Evolutionary conservation across 2,113 vertebrate genomes (phyloP).

Genomic region (Platichthys flesus): DNA sequence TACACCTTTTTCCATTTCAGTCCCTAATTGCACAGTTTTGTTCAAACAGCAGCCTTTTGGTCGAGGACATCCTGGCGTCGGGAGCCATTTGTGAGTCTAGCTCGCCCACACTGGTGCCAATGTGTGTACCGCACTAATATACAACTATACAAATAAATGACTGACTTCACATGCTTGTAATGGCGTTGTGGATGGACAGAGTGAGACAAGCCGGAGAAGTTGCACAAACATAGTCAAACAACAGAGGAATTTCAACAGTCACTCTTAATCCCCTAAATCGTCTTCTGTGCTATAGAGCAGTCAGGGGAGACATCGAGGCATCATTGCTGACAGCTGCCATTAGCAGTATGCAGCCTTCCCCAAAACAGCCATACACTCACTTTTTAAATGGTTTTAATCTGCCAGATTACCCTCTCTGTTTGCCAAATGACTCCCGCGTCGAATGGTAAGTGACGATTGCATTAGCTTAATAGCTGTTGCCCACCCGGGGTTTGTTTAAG

Average conservation of each 20-base stretch:
- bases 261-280: slow-evolving; percentile 39
- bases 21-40: slow-evolving; percentile 58
- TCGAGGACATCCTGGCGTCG: slow-evolving; percentile 52
- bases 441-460: slow-evolving; percentile 61
- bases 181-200: slow-evolving; percentile 30
- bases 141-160: slow-evolving; percentile 69
- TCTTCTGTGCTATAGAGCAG: slow-evolving; percentile 39
- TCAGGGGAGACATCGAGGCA: slow-evolving; percentile 55
- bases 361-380: slow-evolving; percentile 55
- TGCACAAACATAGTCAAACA: slow-evolving; percentile 26
- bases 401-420: slow-evolving; percentile 50
- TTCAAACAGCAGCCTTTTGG: slow-evolving; percentile 46
- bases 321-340: slow-evolving; percentile 65
- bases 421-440: slow-evolving; percentile 58
- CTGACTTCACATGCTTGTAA: slow-evolving; percentile 39
- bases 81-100: slow-evolving; percentile 58
- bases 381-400: slow-evolving; percentile 66
- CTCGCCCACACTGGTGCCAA: slow-evolving; percentile 60
- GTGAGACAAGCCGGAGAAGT: not conserved
- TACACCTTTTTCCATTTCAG: slow-evolving; percentile 53
- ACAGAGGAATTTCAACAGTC: slow-evolving; percentile 34
- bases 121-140: slow-evolving; percentile 53
- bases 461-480: slow-evolving; percentile 67
- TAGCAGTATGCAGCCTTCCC: slow-evolving; percentile 35
- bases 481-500: slow-evolving; percentile 53